Evolutionary conservation across 2,888 invertebrate species (phyloP), one percentile per base, ranked within the genome.

Genomic region (Synanthedon myopaeformis): DNA sequence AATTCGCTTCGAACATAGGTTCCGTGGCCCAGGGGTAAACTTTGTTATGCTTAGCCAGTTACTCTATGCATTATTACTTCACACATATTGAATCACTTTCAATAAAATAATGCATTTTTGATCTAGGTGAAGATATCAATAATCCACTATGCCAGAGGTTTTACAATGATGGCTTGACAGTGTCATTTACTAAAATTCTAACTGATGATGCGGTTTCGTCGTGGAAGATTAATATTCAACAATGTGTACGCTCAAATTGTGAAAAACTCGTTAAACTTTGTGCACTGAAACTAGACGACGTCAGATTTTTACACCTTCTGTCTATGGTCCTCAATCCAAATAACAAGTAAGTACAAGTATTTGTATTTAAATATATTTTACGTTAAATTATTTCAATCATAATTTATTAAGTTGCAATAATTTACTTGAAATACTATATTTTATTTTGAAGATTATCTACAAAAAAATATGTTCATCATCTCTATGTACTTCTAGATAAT

Each of bases 131-230:
- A 79, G 98, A 98, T 88, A 91, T 92, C 59, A 92, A 94, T 73
- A 94, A 96, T 76, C 93, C 94, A 81, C 91, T 94, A 53, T 98
- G 98, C 81, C 96, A 97, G 77, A 91, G 96, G 65, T 98, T 98
- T 88, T 97, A 97, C 89, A 92, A 95, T 67, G 97, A 98, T 77
- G 96, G 97, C 53, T 90, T 98, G 63, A 96, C 96, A 58, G 92
- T 95, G 63, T 98, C 98, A 53, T 98, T 98, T 82, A 96, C 96
- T 52, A 98, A 98, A 89, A 97, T 98, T 74, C 90, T 98, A 70
- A 97, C 97, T 14, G 98, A 98, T 82, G 98, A 98, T 83, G 98
- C 98, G 53, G 98, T 98, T 53, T 95, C 95, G 71, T 97, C 97
- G 70, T 98, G 98, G 98, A 98, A 98, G 84, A 92, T 93, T 70